Evolutionary conservation across 2,113 vertebrate species (phyloP).

Genomic region (Probosciger aterrimus): DNA sequence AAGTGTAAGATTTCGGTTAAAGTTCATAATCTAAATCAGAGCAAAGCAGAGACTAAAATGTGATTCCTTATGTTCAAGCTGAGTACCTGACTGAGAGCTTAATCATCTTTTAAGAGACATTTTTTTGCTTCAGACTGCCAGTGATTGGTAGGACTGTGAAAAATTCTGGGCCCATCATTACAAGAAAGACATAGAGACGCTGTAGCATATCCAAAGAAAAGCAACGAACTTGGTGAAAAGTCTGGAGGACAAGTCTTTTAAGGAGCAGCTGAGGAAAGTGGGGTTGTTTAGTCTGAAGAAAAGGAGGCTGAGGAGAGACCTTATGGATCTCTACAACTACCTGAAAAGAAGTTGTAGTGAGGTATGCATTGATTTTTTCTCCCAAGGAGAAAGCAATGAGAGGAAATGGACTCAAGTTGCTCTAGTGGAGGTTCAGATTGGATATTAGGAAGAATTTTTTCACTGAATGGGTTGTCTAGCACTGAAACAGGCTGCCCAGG

Average conservation of each 20-base stretch:
- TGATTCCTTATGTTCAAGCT: background rate
- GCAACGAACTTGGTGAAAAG: background rate
- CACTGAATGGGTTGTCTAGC: background rate
- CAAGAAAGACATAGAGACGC: background rate
- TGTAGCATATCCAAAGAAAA: background rate
- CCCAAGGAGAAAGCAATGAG: background rate
- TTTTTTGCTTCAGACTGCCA: background rate
- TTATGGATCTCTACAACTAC: background rate
- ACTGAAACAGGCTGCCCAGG: background rate
- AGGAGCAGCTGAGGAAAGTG: background rate
- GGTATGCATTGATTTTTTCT: background rate
- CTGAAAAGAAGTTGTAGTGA: background rate
- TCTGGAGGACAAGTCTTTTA: background rate
- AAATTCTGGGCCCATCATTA: background rate
- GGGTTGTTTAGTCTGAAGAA: rapidly evolving
- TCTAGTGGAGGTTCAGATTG: background rate
- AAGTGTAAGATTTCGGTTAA: background rate
- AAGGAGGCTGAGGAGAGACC: background rate
- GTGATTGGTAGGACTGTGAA: background rate
- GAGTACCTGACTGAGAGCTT: background rate
- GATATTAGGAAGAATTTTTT: background rate
- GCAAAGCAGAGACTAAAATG: background rate
- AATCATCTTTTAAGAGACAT: background rate
- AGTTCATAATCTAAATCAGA: background rate
- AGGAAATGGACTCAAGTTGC: background rate